Conservation (phyloP, 2,888 invertebrate genomes). For the Taenaris catops region DNA sequence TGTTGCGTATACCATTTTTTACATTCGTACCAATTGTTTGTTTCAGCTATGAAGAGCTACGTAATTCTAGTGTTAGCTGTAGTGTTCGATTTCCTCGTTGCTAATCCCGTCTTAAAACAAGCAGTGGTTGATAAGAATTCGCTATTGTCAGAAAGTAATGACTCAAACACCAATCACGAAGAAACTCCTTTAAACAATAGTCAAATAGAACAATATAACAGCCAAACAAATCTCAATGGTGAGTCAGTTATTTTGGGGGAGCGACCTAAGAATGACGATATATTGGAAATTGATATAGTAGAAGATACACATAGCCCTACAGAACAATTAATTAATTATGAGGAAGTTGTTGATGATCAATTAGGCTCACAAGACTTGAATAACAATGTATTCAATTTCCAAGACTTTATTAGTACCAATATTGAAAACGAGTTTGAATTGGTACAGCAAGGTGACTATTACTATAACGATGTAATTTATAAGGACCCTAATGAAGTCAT, state of each 20-base stretch:
- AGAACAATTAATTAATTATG: slow-evolving; percentile 17
- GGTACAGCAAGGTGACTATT: slow-evolving; percentile 28
- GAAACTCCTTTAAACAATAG: slow-evolving; percentile 34
- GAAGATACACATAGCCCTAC: slow-evolving; percentile 33
- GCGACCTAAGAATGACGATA: slow-evolving; percentile 26
- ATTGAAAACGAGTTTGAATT: slow-evolving; percentile 22
- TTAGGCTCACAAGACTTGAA: slow-evolving; percentile 19
- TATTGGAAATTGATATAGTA: slow-evolving; percentile 43
- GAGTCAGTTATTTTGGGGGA: slow-evolving; percentile 23
- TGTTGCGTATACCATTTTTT: slow-evolving; percentile 20
- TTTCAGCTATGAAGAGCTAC: slow-evolving; percentile 56
- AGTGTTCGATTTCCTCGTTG: slow-evolving; percentile 37
- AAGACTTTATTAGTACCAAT: slow-evolving; percentile 13
- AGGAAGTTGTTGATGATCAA: slow-evolving; percentile 21
- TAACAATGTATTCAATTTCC: slow-evolving; percentile 7
- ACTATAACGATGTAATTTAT: slow-evolving; percentile 35
- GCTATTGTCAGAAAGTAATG: slow-evolving; percentile 31
- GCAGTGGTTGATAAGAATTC: slow-evolving; percentile 26
- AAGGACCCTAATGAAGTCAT: slow-evolving; percentile 55
- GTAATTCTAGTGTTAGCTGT: slow-evolving; percentile 32
- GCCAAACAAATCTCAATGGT: slow-evolving; percentile 27
- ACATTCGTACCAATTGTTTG: slow-evolving; percentile 24
- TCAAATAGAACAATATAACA: slow-evolving; percentile 35
- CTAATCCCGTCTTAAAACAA: slow-evolving; percentile 25
- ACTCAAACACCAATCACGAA: slow-evolving; percentile 35